These are phyloP conservation scores for Cheilosia soror DNA, from an alignment of 2,888 invertebrate species.

Conservation along the genomic window DNA sequence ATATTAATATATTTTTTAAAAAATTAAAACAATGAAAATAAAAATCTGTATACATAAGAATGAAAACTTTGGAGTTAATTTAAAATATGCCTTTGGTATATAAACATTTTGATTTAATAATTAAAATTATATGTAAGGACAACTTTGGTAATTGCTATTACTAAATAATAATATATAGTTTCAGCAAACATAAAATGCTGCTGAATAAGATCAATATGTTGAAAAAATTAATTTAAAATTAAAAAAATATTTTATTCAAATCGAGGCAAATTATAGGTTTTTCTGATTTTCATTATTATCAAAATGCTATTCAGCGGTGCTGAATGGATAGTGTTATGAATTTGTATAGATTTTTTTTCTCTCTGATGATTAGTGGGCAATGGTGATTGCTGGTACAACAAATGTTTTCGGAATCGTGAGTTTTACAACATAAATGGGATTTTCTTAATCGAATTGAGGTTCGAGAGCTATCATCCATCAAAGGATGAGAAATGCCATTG, in stretches of 20 bases:
- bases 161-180: slow-evolving; percentile 23
- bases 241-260: slow-evolving; percentile 3
- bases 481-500: too few relatives aligned
- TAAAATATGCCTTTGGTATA: slow-evolving; percentile 82
- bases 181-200: slow-evolving; percentile 24
- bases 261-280: slow-evolving; percentile 7
- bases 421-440: too few relatives aligned
- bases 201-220: slow-evolving; percentile 38
- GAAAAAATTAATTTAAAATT: slow-evolving; percentile 22
- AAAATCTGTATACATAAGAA: slow-evolving; percentile 36
- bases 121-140: slow-evolving; percentile 80
- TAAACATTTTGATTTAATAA: slow-evolving; percentile 67
- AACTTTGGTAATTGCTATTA: slow-evolving; percentile 81
- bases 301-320: slow-evolving; percentile 35
- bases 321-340: neutral
- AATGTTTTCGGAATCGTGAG: too few relatives aligned
- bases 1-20: slow-evolving; percentile 35
- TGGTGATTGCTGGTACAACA: too few relatives aligned
- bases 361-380: too few relatives aligned
- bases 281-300: neutral
- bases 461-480: too few relatives aligned
- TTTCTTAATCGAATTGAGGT: too few relatives aligned
- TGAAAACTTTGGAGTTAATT: slow-evolving; percentile 74
- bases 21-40: slow-evolving; percentile 36
- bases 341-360: neutral